Conservation (phyloP, 2,797 vertebrate genomes). For the Australoheros facetus region DNA sequence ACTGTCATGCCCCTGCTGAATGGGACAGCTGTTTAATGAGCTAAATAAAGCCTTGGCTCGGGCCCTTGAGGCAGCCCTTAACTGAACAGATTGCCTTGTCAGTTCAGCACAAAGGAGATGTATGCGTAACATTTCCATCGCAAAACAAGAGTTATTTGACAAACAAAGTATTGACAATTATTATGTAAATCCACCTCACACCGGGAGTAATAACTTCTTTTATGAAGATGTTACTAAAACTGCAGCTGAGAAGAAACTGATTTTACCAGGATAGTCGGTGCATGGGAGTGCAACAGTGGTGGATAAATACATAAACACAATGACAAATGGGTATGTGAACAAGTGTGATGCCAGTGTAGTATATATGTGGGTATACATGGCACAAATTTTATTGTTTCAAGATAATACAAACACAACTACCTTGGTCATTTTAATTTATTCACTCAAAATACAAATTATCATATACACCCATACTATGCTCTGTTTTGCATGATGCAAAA, state of each 20-base stretch:
- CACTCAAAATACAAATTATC: constrained; percentile 42
- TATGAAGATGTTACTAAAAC: constrained; percentile 24
- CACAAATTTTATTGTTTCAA: neutral
- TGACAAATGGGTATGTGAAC: constrained; percentile 17
- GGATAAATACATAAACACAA: neutral
- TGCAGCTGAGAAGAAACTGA: constrained; percentile 2
- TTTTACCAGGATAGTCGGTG: neutral
- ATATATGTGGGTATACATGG: neutral
- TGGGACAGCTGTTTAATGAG: constrained; percentile 76
- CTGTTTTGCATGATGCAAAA: constrained; percentile 55
- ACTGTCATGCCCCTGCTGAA: constrained; percentile 60
- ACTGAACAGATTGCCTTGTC: constrained; percentile 56
- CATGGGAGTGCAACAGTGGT: neutral
- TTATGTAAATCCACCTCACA: constrained; percentile 42
- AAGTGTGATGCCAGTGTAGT: neutral
- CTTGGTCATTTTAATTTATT: constrained; percentile 20
- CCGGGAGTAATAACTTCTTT: constrained; percentile 23
- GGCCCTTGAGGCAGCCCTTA: constrained; percentile 56
- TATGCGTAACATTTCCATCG: constrained; percentile 46
- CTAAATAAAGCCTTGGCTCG: constrained; percentile 74
- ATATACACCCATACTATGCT: neutral
- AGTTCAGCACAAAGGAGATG: constrained; percentile 51
- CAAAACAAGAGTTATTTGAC: constrained; percentile 38
- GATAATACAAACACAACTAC: neutral
- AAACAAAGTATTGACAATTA: constrained; percentile 39